A percentile compares a stretch with the other conserved stretches of the same genome.
phyloP scores from a whole-genome alignment of 2,113 vertebrate genomes.

The Marmota monax region DNA sequence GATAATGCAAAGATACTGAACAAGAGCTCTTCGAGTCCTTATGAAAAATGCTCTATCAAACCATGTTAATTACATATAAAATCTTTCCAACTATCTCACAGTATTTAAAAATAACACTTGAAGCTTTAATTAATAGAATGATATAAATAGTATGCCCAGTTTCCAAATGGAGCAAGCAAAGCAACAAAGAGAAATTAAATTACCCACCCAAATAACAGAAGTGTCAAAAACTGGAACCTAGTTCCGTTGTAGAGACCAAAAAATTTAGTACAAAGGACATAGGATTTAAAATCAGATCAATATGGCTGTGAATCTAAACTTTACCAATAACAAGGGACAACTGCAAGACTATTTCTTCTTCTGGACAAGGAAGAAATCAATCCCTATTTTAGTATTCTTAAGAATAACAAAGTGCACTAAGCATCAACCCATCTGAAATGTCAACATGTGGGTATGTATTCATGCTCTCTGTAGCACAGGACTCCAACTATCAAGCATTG shows the following conservation, averaged over 20 bases:
- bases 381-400: not conserved
- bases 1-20: not conserved
- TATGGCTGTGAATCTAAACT: not conserved
- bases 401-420: not conserved
- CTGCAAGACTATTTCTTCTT: not conserved
- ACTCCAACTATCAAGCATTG: not conserved
- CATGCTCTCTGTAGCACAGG: not conserved
- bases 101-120: slow-evolving; percentile 58
- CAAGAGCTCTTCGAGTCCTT: not conserved
- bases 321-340: not conserved
- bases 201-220: not conserved
- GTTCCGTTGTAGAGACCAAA: not conserved
- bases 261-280: not conserved
- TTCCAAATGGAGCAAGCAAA: not conserved
- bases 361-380: not conserved
- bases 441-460: not conserved
- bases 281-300: slow-evolving; percentile 3
- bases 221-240: slow-evolving; percentile 22
- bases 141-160: not conserved
- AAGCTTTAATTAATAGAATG: slow-evolving; percentile 5
- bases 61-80: not conserved
- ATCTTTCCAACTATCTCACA: slow-evolving; percentile 10
- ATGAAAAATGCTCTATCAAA: slow-evolving; percentile 34
- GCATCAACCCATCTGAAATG: slow-evolving; percentile 12
- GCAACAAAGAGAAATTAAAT: slow-evolving; percentile 16